Base-by-base conservation (phyloP, 2,888 invertebrate genomes). In the Cotesia congregata region DNA sequence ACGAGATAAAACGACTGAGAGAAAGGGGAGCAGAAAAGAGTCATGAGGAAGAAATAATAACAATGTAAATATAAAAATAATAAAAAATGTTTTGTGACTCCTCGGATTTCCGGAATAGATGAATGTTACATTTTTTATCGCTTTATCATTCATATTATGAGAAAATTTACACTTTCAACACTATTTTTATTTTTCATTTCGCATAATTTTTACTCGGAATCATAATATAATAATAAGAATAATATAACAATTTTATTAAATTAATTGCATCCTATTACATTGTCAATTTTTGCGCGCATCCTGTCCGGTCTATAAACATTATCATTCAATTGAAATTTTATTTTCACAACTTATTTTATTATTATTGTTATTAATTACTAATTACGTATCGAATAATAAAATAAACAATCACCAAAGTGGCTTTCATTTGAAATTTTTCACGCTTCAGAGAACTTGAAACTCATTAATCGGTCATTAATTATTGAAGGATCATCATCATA, bases 1-100 rank as follows among this genome's bases (percentile, higher is more conserved):
- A 30, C 40, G 40, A 67, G 67, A 38, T 67, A 38, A 61, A 40
- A 15, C 12, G 30, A 62, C 15, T 7, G 15, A 67, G 67, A 76
- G 30, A 59, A 30, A 9, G 40, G 38, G 20, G 39, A 15, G 40
- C 30, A n/a, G 50, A 20, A 41, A 20, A 30, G 39, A 20, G 50
- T 70, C 38, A 30, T 6, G 20, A 70, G 59, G 6, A 50, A 50
- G 12, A 50, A 50, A 50, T 50, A 50, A 50, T 50, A 50, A 50
- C 50, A 50, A 12, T 70, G 41, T 9, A 20, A 30, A 15, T 60
- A 70, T 59, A 70, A 12, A 40, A 39, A 17, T 68, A 17, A 64
- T 30, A 50, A 50, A 12, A 50, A 12, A 6, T 50, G 50, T 50
- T 9, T 50, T 2, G 12, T 50, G 12, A 50, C 50, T 50, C 3